phyloP scores from a whole-genome alignment of 2,888 invertebrate species.

The Ceriagrion tenellum region DNA sequence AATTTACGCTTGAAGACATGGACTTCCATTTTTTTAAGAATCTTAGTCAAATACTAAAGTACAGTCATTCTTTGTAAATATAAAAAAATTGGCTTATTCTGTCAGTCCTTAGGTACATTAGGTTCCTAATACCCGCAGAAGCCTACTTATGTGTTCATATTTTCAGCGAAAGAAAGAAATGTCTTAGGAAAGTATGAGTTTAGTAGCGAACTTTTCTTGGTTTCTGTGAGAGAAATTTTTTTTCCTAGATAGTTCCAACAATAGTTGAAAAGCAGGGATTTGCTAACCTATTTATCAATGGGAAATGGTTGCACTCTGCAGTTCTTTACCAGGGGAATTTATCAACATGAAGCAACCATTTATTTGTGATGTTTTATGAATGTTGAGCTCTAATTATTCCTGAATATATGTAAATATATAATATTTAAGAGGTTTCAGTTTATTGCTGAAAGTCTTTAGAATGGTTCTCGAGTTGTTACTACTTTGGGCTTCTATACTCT shows the following conservation, averaged over 20 bases:
- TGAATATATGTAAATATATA: slow-evolving; percentile 32
- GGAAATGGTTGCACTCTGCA: slow-evolving; percentile 18
- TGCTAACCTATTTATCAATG: slow-evolving; percentile 54
- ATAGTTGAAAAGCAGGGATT: slow-evolving; percentile 52
- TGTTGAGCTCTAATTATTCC: neutral
- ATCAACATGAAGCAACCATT: neutral
- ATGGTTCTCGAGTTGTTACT: neutral
- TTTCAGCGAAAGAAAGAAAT: neutral
- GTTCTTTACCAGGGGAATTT: slow-evolving; percentile 16
- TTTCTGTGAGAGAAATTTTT: slow-evolving; percentile 55
- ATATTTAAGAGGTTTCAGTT: slow-evolving; percentile 16
- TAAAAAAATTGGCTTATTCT: slow-evolving; percentile 33
- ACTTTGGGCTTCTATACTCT: slow-evolving; percentile 8
- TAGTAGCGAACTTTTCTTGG: slow-evolving; percentile 16
- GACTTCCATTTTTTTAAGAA: slow-evolving; percentile 51
- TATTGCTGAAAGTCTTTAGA: slow-evolving; percentile 4
- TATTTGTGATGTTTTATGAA: slow-evolving; percentile 17
- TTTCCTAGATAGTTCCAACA: slow-evolving; percentile 32
- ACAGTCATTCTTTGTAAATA: slow-evolving; percentile 62
- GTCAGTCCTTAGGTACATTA: slow-evolving; percentile 33
- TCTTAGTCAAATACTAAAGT: slow-evolving; percentile 62
- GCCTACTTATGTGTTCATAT: slow-evolving; percentile 59
- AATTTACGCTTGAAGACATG: slow-evolving; percentile 61
- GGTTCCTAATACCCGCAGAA: slow-evolving; percentile 54
- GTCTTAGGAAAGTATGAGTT: neutral